phyloP scores from a whole-genome alignment of 2,888 invertebrate genomes.

The Rhingia campestris region DNA sequence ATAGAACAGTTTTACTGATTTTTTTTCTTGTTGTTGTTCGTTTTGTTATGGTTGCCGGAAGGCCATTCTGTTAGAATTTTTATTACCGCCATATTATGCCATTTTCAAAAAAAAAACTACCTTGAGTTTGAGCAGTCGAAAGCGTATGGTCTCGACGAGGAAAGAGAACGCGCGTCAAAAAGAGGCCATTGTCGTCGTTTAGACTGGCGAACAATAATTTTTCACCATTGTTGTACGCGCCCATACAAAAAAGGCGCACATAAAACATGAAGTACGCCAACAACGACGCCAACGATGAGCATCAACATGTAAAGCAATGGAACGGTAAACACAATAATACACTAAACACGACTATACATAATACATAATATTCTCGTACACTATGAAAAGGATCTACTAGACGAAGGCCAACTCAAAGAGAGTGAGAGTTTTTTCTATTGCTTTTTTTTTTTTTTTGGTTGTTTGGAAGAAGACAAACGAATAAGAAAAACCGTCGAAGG shows the following conservation, averaged over 20 bases:
- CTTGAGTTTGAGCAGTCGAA: constrained; percentile 15
- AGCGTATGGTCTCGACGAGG: not conserved
- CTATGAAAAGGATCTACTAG: constrained; percentile 24
- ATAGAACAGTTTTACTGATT: constrained; percentile 15
- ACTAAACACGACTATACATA: constrained; percentile 51
- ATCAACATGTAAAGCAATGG: constrained; percentile 47
- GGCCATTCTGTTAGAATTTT: constrained; percentile 64
- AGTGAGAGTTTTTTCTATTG: no score
- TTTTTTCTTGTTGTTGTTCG: not conserved
- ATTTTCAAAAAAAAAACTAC: constrained; percentile 58
- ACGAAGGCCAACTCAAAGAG: constrained; percentile 12
- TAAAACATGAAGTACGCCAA: constrained; percentile 59
- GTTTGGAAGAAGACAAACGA: constrained; percentile 3
- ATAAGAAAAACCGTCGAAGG: constrained; percentile 59
- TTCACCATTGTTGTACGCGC: constrained; percentile 55
- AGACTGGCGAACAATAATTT: constrained; percentile 59
- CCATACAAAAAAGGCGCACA: constrained; percentile 39
- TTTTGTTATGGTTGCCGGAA: constrained; percentile 11
- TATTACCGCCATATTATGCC: constrained; percentile 63
- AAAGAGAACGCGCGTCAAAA: constrained; percentile 24
- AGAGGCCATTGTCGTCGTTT: constrained; percentile 59
- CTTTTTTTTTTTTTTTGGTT: no score
- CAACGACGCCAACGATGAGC: constrained; percentile 31
- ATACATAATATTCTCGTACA: not conserved
- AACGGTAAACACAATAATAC: constrained; percentile 64